Base-by-base conservation (phyloP, 2,113 vertebrate genomes). In the Alligator sinensis region DNA sequence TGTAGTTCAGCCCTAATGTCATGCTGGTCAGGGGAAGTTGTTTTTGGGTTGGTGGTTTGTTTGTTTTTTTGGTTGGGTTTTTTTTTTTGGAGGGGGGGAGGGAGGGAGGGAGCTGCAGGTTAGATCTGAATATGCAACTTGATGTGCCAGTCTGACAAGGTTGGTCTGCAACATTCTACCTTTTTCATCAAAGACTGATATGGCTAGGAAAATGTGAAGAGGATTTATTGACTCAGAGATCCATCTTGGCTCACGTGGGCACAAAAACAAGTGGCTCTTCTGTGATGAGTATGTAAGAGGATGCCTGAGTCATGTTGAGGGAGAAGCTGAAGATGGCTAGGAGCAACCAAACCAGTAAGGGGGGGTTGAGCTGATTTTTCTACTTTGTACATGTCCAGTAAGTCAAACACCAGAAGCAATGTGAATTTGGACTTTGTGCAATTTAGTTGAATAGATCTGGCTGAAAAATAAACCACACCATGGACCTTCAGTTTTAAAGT, bases 171-270 rank as follows among this genome's bases (percentile, higher is more conserved):
- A 13, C 17, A 59, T n/a, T 75, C 63, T 55, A 4, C 55, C 47
- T 77, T 55, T 61, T 58, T 68, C 82, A 81, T 57, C 16, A 60
- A 72, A 18, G 17, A 5, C 7, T 28, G 63, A 22, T n/a, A 25
- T 0, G 3, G 57, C 59, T 21, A 28, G 1, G 80, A 25, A 64
- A 12, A 7, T n/a, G 83, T 0, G 0, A 93, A 28, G 63, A 34
- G 27, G 11, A 58, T 90, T 78, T 57, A 47, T 21, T 54, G 27
- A 27, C 18, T 2, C 1, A 61, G 5, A 2, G 24, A 64, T 21
- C 19, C 5, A 2, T 66, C 70, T 87, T 47, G 1, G 5, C 14
- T 6, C 54, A 28, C 5, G 18, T 30, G 28, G 2, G 47, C 64
- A 82, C 74, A 7, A 59, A 77, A 47, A 47, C 19, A 47, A 4